Evolutionary conservation across 2,888 invertebrate species (phyloP), one percentile per base, ranked within the genome.

Genomic region (Empis livida): DNA sequence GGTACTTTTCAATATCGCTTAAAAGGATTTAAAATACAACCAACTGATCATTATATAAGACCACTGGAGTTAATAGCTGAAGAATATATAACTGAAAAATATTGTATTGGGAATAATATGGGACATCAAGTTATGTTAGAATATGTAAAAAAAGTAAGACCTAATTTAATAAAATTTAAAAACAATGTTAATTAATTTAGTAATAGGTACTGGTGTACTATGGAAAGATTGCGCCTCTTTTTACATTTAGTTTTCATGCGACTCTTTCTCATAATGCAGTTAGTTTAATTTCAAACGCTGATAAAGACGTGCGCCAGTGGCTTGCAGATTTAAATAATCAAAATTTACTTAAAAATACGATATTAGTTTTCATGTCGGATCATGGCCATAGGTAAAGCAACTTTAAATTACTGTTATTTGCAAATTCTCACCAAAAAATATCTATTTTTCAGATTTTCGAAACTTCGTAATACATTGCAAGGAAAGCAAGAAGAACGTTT

Each of bases 1-100:
- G 93, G 93, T 0, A 91, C 90, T 0, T 96, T 94, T 63, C 89
- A 89, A 2, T 91, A 90, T 65, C 77, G 95, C 9, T 75, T 94
- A 61, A 85, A n/a, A n/a, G n/a, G n/a, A n/a, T n/a, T n/a, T n/a
- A 95, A 95, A 64, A 60, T 76, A 3, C 80, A 80, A 55, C 95
- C 95, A 0, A 90, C 93, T 0, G 88, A 94, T 68, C 93, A 94
- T 65, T 94, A 92, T 62, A 79, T 92, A 70, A 71, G 93, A 30
- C 78, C n/a, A n/a, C 89, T 0, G 92, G 82, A 64, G 73, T 32
- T 78, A 75, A 82, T 84, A 17, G 78, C 82, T 13, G n/a, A 67
- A 72, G 5, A 73, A 73, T 2, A 69, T 65, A 42, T 71, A 73
- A 32, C n/a, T 75, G 74, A 75, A 27, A 3, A 20, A 20, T 74